Percentiles rank a stretch among this genome's conserved stretches.
Evolutionary conservation across 2,113 vertebrate genomes (phyloP).

Genomic region (Bubo bubo): DNA sequence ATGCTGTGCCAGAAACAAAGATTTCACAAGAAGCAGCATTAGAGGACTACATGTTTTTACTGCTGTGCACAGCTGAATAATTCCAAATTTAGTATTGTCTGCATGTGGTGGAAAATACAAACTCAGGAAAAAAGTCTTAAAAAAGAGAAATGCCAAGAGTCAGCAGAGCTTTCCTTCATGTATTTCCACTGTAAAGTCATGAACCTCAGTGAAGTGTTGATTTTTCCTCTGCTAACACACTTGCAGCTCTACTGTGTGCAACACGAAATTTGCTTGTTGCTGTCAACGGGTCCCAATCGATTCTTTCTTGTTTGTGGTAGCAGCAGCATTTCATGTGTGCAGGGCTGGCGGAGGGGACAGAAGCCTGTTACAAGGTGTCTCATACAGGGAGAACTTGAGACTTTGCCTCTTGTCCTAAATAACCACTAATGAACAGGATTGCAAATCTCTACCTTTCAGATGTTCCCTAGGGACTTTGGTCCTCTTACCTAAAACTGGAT

Average conservation of each 20-base stretch:
- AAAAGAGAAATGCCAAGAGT: neutral
- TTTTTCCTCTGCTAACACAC: neutral
- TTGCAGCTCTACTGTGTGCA: neutral
- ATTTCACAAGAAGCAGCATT: neutral
- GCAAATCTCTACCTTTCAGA: neutral
- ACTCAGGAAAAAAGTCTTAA: neutral
- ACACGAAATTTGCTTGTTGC: neutral
- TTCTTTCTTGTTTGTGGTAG: neutral
- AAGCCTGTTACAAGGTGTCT: neutral
- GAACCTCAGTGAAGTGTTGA: neutral
- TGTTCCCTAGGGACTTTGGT: neutral
- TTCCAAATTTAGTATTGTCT: constrained; percentile 56
- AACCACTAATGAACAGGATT: neutral
- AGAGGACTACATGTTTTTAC: neutral
- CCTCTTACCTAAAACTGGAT: neutral
- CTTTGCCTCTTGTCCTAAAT: neutral
- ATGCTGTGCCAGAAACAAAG: constrained; percentile 7
- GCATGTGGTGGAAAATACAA: neutral
- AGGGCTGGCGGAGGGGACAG: neutral
- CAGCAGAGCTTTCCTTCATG: neutral
- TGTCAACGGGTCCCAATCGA: neutral
- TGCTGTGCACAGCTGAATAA: constrained; percentile 31
- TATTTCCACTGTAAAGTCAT: neutral
- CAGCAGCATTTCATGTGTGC: neutral
- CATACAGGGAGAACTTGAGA: neutral